Conservation (phyloP, 2,888 invertebrate species). For the Hedya salicella region DNA sequence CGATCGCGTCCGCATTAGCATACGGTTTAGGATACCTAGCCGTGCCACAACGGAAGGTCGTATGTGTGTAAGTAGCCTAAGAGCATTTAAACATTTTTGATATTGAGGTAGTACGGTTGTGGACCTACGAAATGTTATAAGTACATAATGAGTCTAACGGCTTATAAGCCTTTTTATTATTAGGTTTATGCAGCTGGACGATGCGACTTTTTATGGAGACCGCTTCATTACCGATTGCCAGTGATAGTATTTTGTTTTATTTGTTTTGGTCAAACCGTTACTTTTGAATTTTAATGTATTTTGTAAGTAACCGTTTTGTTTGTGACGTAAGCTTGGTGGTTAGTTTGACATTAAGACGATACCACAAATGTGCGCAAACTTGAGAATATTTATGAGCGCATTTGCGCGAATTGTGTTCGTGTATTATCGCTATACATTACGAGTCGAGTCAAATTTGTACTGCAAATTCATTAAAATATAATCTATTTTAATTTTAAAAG, state of each 20-base stretch:
- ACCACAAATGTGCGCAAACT: too few species aligned
- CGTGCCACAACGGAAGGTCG: not conserved
- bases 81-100: not conserved
- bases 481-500: too few species aligned
- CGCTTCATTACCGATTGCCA: constrained; percentile 30
- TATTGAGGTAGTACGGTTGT: not conserved
- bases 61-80: not conserved
- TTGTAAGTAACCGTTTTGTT: not conserved
- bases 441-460: too few species aligned
- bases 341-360: too few species aligned
- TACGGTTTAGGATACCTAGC: constrained; percentile 21
- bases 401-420: too few species aligned
- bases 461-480: too few species aligned
- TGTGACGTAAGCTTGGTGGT: not conserved
- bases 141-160: not conserved
- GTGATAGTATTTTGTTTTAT: constrained; percentile 22
- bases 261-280: not conserved
- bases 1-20: constrained; percentile 17
- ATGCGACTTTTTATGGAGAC: constrained; percentile 13
- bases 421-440: too few species aligned
- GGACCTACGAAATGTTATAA: not conserved
- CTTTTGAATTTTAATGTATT: constrained; percentile 7
- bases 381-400: too few species aligned
- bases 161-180: not conserved
- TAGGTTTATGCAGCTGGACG: not conserved